Conservation (phyloP, 2,113 vertebrate genomes). For the Aspidoscelis tigris region DNA sequence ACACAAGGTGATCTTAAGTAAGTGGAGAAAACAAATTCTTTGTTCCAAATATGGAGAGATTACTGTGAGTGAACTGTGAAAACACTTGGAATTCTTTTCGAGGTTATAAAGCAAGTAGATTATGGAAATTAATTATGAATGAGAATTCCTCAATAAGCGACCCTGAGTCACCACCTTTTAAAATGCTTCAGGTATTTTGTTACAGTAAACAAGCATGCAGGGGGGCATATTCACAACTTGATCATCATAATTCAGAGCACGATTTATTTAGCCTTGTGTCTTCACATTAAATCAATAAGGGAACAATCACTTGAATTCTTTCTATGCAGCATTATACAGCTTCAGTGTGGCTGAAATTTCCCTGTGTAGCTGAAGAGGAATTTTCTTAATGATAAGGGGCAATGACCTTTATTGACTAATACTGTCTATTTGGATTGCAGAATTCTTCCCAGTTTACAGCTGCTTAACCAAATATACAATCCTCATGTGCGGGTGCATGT, state of each 20-base stretch:
- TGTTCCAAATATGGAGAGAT: not conserved
- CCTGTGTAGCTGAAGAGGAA: not conserved
- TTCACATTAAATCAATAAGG: not conserved
- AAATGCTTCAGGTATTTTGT: not conserved
- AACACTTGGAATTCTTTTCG: not conserved
- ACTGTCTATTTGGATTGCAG: not conserved
- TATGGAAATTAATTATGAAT: not conserved
- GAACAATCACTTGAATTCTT: not conserved
- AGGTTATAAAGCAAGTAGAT: not conserved
- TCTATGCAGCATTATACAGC: not conserved
- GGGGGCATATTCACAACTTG: not conserved
- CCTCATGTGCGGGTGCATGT: no score
- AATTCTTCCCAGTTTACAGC: not conserved
- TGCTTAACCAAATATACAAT: not conserved
- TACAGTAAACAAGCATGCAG: not conserved
- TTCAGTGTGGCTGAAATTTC: not conserved
- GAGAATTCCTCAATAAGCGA: not conserved
- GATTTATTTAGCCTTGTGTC: not conserved
- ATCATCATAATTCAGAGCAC: not conserved
- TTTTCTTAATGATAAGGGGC: not conserved
- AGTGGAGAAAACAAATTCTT: not conserved
- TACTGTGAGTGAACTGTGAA: not conserved
- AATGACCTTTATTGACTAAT: constrained; percentile 1
- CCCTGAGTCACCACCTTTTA: not conserved
- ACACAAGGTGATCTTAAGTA: not conserved